phyloP scores from a whole-genome alignment of 2,113 vertebrate species.

The Pycnonotus jocosus region DNA sequence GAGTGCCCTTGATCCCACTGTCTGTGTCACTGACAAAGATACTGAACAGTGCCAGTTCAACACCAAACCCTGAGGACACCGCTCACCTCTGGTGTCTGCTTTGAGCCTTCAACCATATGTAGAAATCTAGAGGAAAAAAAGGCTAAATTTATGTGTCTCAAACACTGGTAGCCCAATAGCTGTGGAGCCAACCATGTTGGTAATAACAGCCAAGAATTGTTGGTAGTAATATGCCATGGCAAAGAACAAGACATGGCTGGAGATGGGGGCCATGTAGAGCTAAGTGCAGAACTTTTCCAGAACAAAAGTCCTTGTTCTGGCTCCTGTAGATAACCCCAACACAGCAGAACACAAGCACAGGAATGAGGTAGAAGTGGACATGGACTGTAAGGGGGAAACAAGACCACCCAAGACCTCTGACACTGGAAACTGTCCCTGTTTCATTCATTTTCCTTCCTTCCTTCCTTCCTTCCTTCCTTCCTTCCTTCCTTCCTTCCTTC shows the following conservation, averaged over 20 bases:
- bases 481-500: no score
- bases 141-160: not conserved
- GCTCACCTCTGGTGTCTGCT: not conserved
- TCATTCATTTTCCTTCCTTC: not conserved
- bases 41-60: not conserved
- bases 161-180: not conserved
- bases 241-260: not conserved
- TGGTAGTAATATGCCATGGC: not conserved
- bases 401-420: not conserved
- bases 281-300: not conserved
- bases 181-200: not conserved
- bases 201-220: not conserved
- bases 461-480: no score
- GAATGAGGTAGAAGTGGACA: not conserved
- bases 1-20: fast-evolving
- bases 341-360: not conserved
- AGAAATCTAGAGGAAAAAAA: not conserved
- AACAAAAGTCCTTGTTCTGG: not conserved
- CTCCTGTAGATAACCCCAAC: not conserved
- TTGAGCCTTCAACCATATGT: not conserved
- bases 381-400: not conserved
- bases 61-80: fast-evolving
- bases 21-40: fast-evolving
- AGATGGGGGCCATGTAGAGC: not conserved
- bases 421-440: not conserved